Evolutionary conservation across 1,140 invertebrate species (phyloP).

Genomic region (Planococcus citri): DNA sequence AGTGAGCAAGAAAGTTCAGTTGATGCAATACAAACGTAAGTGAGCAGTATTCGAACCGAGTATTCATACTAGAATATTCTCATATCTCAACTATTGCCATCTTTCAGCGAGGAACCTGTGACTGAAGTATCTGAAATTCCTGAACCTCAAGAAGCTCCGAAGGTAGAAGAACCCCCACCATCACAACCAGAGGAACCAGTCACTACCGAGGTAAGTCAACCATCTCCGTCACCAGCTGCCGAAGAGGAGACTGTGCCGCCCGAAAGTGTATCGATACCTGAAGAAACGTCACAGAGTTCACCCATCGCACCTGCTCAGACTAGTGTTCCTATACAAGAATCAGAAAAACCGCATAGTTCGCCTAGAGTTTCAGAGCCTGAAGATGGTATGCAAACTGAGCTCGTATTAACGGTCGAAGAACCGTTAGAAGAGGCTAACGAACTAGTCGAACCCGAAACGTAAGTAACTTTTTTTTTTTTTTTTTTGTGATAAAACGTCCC

Average conservation of each 20-base stretch:
- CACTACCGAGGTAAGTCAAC: not conserved
- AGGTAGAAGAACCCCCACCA: no score
- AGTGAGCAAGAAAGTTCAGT: not conserved
- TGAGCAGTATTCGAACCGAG: not conserved
- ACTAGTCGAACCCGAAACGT: not conserved
- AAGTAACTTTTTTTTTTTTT: no score
- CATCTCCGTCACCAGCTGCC: not conserved
- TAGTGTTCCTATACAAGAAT: not conserved
- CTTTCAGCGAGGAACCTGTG: no score
- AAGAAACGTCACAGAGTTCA: not conserved
- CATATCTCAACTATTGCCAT: no score
- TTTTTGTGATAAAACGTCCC: no score
- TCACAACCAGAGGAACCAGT: not conserved
- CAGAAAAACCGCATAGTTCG: not conserved
- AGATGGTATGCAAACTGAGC: not conserved
- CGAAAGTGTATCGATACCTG: not conserved
- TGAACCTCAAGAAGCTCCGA: no score
- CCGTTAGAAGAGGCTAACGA: not conserved
- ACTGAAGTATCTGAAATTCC: no score
- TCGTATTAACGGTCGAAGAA: not conserved
- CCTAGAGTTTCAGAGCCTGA: not conserved
- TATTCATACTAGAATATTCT: no score
- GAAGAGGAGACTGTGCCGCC: not conserved
- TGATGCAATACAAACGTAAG: not conserved
- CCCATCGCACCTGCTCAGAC: not conserved